Base-by-base conservation (phyloP, 53 echinoderm and acorn worm species). In the Echinometra lucunter region DNA sequence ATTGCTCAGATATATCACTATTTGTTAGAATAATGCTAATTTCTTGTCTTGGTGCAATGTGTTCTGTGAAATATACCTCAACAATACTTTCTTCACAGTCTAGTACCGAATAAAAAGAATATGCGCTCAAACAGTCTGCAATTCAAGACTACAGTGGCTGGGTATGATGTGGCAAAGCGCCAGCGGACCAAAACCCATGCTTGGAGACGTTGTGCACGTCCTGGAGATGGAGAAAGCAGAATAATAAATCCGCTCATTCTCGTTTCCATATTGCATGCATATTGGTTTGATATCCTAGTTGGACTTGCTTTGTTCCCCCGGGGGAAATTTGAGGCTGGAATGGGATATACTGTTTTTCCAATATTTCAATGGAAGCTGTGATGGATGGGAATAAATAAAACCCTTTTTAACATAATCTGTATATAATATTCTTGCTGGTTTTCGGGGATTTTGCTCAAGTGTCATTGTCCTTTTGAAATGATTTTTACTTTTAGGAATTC, bases 181-280 rank as follows among this genome's bases (percentile, higher is more conserved):
- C 78, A 78, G 42, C 42, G 42, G 78, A 40, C 78, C 42, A 78
- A 42, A 42, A 42, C 18, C 15, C 13, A 40, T 18, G 78, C 78
- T 78, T 18, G 19, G 78, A 78, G 78, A 78, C 78, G 19, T 78
- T 78, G 38, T 78, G 40, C n/a, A n/a, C 78, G 42, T 35, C 78
- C 78, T 13, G 38, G 13, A 40, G 38, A 78, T n/a, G n/a, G 78
- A 78, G 42, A 38, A 40, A 40, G 38, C 19, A 42, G 78, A 78
- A 78, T 78, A 78, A 78, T 78, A 78, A 42, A 78, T 78, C 35
- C 19, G 38, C 78, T 78, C 42, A 38, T 78, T 78, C 78, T 16
- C 78, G 42, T 78, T 42, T 83, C 30, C 85, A 47, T 85, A 85
- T 85, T 49, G 85, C 85, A 85, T 85, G 85, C 85, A 49, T 85